phyloP scores from a whole-genome alignment of 2,113 vertebrate genomes.

The Cnemophilus loriae region DNA sequence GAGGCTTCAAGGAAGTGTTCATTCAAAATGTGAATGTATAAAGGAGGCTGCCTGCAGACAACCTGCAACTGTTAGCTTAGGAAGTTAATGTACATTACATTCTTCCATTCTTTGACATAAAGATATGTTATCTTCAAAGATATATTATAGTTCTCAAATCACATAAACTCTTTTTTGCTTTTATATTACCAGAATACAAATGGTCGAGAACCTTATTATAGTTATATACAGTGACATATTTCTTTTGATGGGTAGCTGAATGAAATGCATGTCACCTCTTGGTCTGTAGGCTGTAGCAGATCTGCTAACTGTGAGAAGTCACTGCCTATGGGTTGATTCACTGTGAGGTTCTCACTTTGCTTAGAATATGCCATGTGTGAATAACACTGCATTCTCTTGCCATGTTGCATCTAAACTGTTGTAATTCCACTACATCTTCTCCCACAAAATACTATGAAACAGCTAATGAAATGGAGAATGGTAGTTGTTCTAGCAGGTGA shows the following conservation, averaged over 20 bases:
- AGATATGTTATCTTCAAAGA: neutral
- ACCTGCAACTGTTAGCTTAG: neutral
- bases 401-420: neutral
- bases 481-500: neutral
- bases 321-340: constrained; percentile 10
- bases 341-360: constrained; percentile 26
- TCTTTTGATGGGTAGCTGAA: neutral
- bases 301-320: neutral
- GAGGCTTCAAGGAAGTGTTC: neutral
- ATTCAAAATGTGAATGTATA: neutral
- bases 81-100: neutral
- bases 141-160: neutral
- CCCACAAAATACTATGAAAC: neutral
- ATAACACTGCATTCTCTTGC: constrained; percentile 15
- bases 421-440: neutral
- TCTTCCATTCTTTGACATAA: neutral
- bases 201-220: neutral
- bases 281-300: neutral
- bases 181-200: neutral
- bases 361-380: constrained; percentile 26
- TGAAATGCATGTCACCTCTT: neutral
- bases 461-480: constrained; percentile 7
- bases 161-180: neutral
- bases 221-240: neutral
- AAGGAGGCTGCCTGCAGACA: neutral